Evolutionary conservation across 2,888 invertebrate genomes (phyloP), one percentile per base, ranked within the genome.

Genomic region (Hylaea fasciaria): DNA sequence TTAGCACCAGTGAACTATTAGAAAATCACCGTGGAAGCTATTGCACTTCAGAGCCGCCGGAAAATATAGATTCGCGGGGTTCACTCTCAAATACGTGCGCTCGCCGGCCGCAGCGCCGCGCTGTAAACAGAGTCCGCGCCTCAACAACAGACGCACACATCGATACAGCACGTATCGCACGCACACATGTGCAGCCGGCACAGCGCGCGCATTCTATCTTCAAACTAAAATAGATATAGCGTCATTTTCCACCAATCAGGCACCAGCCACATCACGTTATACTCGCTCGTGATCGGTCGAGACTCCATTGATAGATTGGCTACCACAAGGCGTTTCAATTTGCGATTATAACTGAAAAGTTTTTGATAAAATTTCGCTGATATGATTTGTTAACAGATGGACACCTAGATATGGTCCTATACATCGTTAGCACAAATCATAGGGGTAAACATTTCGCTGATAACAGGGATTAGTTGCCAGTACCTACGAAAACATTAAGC

Each of bases 21-120:
- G 82, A 78, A 83, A 85, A 88, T 89, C 91, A 90, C 89, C 82
- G 87, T 83, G 76, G 80, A 82, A 81, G 80, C 77, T 82, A 76
- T 76, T 80, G 78, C 80, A 80, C 82, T 77, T 80, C 81, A 78
- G 80, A 81, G 78, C 81, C 80, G 83, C 81, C 87, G 88, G 89
- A 83, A 89, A 91, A 91, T 81, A 87, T 83, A 78, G 78, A 80
- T 81, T 83, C 79, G 81, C 81, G 80, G 81, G 77, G 75, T 83
- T 84, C 85, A 68, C 71, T 68, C 82, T 84, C 73, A 81, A 95
- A 94, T 94, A 94, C 93, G 95, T 95, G 85, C 94, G 96, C 83
- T 87, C 87, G 75, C 93, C 93, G 85, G 93, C 93, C 77, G 82
- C 82, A 81, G 80, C 80, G 91, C 91, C 82, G 89, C 93, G 76